Percentiles rank a stretch among this genome's conserved stretches.
Conservation (phyloP, 1,140 invertebrate species). For the Ostrea edulis region DNA sequence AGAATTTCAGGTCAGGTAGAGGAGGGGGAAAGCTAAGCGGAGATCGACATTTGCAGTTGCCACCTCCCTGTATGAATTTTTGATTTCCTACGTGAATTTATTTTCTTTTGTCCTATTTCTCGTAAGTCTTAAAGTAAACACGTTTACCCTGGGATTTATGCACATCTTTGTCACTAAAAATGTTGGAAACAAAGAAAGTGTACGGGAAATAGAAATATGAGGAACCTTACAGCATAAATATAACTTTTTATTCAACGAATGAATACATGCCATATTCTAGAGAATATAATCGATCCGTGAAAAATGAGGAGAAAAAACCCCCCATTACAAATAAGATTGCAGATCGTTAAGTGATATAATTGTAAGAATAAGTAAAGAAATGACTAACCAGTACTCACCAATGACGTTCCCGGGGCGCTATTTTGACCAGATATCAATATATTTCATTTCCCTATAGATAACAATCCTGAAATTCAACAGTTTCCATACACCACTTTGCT, state of each 20-base stretch:
- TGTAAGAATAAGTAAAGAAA: not conserved
- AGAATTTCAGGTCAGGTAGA: slow-evolving; percentile 3
- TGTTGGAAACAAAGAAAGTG: too few relatives aligned
- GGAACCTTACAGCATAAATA: too few relatives aligned
- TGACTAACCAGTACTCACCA: not conserved
- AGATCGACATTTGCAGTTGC: not conserved
- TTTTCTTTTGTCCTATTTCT: not conserved
- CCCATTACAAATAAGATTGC: not conserved
- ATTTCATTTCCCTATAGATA: not conserved
- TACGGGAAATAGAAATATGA: too few relatives aligned
- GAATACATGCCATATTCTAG: too few relatives aligned
- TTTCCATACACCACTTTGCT: not conserved
- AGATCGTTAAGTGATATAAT: not conserved
- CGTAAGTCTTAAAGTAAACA: not conserved
- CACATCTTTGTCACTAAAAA: too few relatives aligned
- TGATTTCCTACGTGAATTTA: not conserved
- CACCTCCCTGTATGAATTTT: not conserved
- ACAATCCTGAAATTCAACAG: not conserved
- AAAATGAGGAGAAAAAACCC: too few relatives aligned
- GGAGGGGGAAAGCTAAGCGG: not conserved
- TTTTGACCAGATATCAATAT: not conserved
- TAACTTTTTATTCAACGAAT: too few relatives aligned
- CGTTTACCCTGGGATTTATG: too few relatives aligned
- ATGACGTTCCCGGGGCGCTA: not conserved
- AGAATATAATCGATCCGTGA: too few relatives aligned